These are phyloP conservation scores for Suncus etruscus DNA, from an alignment of 2,113 vertebrate genomes.

Conservation along the genomic window DNA sequence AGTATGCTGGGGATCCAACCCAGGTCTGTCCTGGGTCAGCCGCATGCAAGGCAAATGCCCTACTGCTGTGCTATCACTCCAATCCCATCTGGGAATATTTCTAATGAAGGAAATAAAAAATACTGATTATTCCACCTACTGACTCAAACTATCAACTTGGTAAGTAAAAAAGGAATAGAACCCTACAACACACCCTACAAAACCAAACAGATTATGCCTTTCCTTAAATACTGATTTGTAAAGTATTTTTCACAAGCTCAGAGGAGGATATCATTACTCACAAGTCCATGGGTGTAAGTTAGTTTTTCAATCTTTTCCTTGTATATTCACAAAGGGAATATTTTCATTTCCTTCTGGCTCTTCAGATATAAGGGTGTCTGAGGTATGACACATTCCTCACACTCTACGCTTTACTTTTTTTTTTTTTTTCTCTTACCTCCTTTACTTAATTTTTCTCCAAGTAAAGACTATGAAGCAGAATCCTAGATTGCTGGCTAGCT, in stretches of 20 bases:
- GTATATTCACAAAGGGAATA: neutral
- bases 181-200: too few relatives aligned
- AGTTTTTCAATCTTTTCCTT: neutral
- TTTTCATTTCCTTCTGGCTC: neutral
- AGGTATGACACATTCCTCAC: rapidly evolving
- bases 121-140: neutral
- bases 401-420: neutral
- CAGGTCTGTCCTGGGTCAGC: too few relatives aligned
- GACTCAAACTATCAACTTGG: neutral
- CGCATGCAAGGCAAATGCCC: too few relatives aligned
- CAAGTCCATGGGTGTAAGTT: rapidly evolving
- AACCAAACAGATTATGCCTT: neutral
- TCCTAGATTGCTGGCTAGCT: too few relatives aligned
- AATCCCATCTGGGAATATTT: neutral
- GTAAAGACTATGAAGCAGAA: neutral
- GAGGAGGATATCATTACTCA: neutral
- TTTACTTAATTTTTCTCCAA: neutral
- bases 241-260: neutral
- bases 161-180: neutral
- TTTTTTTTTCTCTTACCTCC: neutral
- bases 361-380: neutral
- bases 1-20: too few relatives aligned
- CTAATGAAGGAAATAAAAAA: neutral
- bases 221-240: neutral
- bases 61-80: too few relatives aligned